Base-by-base conservation (phyloP, 2,888 invertebrate species). In the Apamea sordens region DNA sequence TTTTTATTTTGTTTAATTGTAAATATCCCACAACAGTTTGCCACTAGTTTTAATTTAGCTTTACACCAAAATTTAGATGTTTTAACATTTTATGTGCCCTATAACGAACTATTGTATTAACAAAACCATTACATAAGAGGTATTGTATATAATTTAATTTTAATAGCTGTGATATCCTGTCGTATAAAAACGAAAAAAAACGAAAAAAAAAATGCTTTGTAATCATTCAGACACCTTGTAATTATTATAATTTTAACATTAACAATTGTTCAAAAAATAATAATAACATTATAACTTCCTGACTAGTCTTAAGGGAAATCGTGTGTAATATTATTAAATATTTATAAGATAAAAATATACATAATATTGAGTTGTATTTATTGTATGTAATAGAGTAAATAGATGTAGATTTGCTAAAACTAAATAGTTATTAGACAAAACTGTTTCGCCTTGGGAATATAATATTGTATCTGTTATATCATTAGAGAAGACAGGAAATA, bases 101-200 rank as follows among this genome's bases (percentile, higher is more conserved):
- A 92, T 91, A 90, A 89, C 89, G 88, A 89, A 83, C 88, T 89
- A 87, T 85, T 87, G 88, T 89, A 88, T 89, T 91, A 90, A 90
- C 89, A 89, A 87, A 87, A 89, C 88, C 85, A 89, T 88, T 89
- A 86, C 88, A 90, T 89, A 90, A 81, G 91, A 91, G 79, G 89
- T 89, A 91, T 89, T 91, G 93, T 94, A 95, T 90, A 94, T 95
- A 95, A 92, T 92, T 90, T 94, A 92, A 94, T 91, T 94, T 93
- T 95, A 94, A 94, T 95, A 95, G 95, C 96, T 96, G 96, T 96
- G 96, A 96, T 96, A 96, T 94, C 92, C 94, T 93, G 92, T 94
- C 92, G 89, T 92, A 89, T 92, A 91, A 90, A 92, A 91, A 91
- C 87, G 86, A 84, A 86, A 88, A 83, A 92, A 90, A 90, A 80